Evolutionary conservation across 2,888 invertebrate species (phyloP), one percentile per base, ranked within the genome.

Genomic region (Lasioglossum zephyrum): DNA sequence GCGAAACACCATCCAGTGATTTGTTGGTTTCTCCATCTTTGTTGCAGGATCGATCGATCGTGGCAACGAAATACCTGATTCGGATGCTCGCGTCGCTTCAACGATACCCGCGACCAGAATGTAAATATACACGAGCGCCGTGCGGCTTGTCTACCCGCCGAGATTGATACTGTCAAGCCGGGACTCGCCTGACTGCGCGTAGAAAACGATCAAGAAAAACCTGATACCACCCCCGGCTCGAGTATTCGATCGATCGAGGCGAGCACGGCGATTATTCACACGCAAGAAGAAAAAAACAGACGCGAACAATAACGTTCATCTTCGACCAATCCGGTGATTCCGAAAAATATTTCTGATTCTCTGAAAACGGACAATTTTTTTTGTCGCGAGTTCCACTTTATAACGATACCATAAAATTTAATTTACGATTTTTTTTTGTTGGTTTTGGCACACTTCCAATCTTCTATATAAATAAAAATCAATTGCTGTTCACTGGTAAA

Each of bases 1-100:
- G 66, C 66, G 36, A 36, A 77, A 11, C 47, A 44, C 69, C 70
- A n/a, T 39, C n/a, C 26, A 53, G 70, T 70, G 73, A 74, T 57
- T 39, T 53, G 47, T 41, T 63, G 49, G 63, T 78, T 74, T 57
- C 49, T 76, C 70, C 39, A 13, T 70, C 26, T n/a, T 87, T 85
- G 86, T 86, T 85, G 86, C 88, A 93, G 94, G 93, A 81, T 81
- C 93, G 79, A 89, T 82, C 79, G 94, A 93, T 86, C 92, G 91
- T 74, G 93, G 94, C 81, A 93, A 94, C 84, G 94, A 95, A 88
- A 93, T 93, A 88, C 93, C 93, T 44, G 92, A 92, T 79, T 85
- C 89, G 47, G 91, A 90, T 70, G 83, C 82, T 63, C 92, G 90
- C 41, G 84, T 88, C 49, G 76, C 86, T 1, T 78, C 88, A 47